These are phyloP conservation scores for Entelurus aequoreus DNA, from an alignment of 2,113 vertebrate genomes.

Conservation along the genomic window DNA sequence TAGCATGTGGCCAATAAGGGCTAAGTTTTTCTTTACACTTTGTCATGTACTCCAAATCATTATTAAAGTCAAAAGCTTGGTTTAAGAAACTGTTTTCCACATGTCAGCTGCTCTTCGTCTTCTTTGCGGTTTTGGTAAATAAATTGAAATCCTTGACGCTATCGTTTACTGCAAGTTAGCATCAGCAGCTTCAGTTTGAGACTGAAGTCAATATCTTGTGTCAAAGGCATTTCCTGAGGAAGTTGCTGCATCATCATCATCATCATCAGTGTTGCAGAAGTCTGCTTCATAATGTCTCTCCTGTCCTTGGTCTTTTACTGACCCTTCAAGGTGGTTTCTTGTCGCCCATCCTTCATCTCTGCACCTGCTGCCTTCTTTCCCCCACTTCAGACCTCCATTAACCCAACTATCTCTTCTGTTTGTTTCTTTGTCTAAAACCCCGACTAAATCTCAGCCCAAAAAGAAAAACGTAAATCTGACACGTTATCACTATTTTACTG, in stretches of 20 bases:
- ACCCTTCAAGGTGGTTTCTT: neutral
- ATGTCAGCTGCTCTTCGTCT: too few relatives aligned
- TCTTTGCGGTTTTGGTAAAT: too few relatives aligned
- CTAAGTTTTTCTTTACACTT: too few relatives aligned
- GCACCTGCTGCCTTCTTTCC: slow-evolving; percentile 12
- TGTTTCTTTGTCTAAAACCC: slow-evolving; percentile 5
- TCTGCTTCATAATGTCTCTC: neutral
- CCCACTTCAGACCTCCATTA: neutral
- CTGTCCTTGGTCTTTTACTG: neutral
- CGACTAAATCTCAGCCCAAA: slow-evolving; percentile 8
- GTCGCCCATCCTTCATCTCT: neutral
- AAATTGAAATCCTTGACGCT: neutral
- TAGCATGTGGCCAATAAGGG: too few relatives aligned
- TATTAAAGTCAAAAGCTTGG: too few relatives aligned
- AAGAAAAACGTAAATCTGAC: neutral
- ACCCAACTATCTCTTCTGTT: neutral
- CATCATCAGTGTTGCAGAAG: too few relatives aligned
- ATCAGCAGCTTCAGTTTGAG: neutral
- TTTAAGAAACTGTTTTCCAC: too few relatives aligned
- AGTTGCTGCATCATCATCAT: slow-evolving; percentile 29
- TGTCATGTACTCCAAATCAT: too few relatives aligned
- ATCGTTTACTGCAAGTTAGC: neutral
- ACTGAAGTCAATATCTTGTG: slow-evolving; percentile 15
- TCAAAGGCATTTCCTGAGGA: slow-evolving; percentile 55
- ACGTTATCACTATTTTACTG: neutral